Evolutionary conservation across 2,113 vertebrate species (phyloP), one percentile per base, ranked within the genome.

Genomic region (Bos javanicus): DNA sequence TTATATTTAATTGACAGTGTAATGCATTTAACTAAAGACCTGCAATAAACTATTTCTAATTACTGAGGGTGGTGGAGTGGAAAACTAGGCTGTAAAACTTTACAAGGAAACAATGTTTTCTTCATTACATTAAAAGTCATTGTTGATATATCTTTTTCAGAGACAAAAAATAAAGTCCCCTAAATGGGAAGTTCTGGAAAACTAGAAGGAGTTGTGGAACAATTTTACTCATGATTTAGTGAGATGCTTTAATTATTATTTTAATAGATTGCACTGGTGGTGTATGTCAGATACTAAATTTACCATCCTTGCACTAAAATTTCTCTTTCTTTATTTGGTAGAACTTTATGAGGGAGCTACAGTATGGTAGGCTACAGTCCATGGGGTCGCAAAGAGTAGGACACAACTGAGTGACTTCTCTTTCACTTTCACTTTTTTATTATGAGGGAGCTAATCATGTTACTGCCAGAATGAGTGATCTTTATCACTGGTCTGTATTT

Each of bases 1-100:
- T 97, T 95, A 50, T 97, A 97, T 98, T 98, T 97, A 98, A 98
- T 98, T 98, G 98, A 84, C 56, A 84, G 95, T 91, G 33, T 96
- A 98, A 98, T 97, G 71, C 52, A 91, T 98, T 98, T 98, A 98
- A 98, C 88, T 98, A 93, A 97, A 98, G 95, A 96, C 43, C 25
- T 96, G n/a, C 25, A 43, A 85, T 98, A 97, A 85, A 97, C 36
- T 91, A 87, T 97, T 98, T 97, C 90, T 98, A 92, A 52, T 89
- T 95, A 96, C 90, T 36, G 93, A 92, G 93, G 46, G 96, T 96
- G 81, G 60, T 98, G 90, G 85, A 97, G 92, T 97, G 67, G 81
- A 94, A 98, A 98, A 97, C 59, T 64, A 97, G 93, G 78, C 84
- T 92, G 21, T 97, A 94, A 98, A 85, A 94, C 95, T 98, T 95